phyloP scores from a whole-genome alignment of 1,140 invertebrate species.

The Littorina saxatilis region DNA sequence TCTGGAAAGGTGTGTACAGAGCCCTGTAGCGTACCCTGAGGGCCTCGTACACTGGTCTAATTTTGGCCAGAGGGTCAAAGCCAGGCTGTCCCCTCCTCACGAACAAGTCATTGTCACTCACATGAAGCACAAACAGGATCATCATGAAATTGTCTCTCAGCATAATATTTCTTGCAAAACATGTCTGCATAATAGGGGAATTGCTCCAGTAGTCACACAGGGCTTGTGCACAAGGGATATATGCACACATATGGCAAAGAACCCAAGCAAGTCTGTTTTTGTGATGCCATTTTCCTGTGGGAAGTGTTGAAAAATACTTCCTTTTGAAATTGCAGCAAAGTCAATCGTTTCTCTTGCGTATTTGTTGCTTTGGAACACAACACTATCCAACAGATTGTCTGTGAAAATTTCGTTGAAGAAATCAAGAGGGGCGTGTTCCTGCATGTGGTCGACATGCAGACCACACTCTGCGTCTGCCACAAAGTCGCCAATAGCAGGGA shows the following conservation, averaged over 20 bases:
- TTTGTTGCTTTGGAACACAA: not conserved
- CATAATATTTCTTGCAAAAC: not conserved
- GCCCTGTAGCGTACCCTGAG: not conserved
- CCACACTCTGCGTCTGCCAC: not conserved
- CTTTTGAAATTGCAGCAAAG: not conserved
- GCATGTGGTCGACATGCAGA: not conserved
- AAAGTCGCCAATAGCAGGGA: not conserved
- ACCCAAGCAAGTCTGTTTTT: not conserved
- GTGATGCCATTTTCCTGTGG: not conserved
- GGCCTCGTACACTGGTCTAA: conserved; percentile 33
- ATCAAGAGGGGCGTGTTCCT: not conserved
- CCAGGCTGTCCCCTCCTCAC: conserved; percentile 33
- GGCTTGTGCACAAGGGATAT: conserved; percentile 21
- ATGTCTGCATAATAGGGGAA: not conserved
- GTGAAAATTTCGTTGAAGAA: not conserved
- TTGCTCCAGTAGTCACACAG: conserved; percentile 16
- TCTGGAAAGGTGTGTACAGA: not conserved
- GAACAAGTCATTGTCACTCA: conserved; percentile 22
- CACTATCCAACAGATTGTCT: not conserved
- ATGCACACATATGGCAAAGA: not conserved
- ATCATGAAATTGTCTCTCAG: not conserved
- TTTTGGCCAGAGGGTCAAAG: conserved; percentile 40
- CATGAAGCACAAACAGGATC: conserved; percentile 30
- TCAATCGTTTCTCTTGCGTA: not conserved
- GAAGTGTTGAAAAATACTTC: not conserved